A percentile compares a stretch with the other conserved stretches of the same genome.
phyloP scores from a whole-genome alignment of 30 jellyfish, hydroid and myxozoan species.

The Phacellophora camtschatica region DNA sequence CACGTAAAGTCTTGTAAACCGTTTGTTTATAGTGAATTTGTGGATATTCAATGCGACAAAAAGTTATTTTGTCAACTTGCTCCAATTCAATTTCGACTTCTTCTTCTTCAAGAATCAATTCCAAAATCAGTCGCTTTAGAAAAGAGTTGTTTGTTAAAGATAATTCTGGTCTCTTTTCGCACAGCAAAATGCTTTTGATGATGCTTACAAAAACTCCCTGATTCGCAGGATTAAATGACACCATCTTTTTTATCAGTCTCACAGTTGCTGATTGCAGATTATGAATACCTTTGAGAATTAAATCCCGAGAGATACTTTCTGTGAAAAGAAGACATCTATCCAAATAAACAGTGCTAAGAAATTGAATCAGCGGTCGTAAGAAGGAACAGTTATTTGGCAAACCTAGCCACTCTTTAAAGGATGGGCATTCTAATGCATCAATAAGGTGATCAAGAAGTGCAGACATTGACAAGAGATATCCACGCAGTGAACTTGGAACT shows the following conservation, averaged over 20 bases:
- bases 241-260: not conserved
- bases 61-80: not conserved
- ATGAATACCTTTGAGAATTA: not conserved
- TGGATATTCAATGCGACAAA: not conserved
- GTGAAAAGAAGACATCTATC: conserved; percentile 9
- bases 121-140: conserved; percentile 48
- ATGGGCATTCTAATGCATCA: not conserved
- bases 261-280: conserved; percentile 17
- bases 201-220: conserved; percentile 1
- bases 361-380: conserved; percentile 3
- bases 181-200: not conserved
- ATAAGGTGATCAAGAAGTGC: not conserved
- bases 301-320: not conserved
- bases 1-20: not conserved
- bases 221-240: conserved; percentile 13
- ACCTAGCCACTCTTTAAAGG: conserved; percentile 36
- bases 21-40: not conserved
- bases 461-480: not conserved
- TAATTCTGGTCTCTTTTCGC: not conserved
- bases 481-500: not conserved
- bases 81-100: conserved; percentile 7
- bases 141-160: conserved; percentile 30
- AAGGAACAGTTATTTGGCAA: not conserved
- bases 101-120: conserved; percentile 58
- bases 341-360: conserved; percentile 27